Conservation (phyloP, 2,113 vertebrate genomes). For the Burhinus oedicnemus region DNA sequence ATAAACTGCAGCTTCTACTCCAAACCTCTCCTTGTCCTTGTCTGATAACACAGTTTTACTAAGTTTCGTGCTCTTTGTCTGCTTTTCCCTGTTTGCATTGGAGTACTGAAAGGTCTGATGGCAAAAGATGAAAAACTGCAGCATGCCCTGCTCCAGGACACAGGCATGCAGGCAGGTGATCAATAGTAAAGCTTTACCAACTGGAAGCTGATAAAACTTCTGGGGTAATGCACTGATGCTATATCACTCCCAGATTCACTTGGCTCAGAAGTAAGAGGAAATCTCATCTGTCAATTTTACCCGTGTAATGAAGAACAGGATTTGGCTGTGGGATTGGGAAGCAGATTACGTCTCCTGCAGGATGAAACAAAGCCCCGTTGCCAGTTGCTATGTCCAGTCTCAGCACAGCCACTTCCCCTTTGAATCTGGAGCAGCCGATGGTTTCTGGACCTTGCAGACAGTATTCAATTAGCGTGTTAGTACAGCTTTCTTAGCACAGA, state of each 20-base stretch:
- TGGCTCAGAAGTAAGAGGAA: constrained; percentile 49
- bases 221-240: background rate
- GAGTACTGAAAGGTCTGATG: background rate
- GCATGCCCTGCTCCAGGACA: background rate
- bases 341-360: background rate
- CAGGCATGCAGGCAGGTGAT: constrained; percentile 31
- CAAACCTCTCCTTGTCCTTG: background rate
- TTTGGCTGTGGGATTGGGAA: constrained; percentile 34
- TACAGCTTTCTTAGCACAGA: background rate
- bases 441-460: background rate
- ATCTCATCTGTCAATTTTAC: constrained; percentile 24
- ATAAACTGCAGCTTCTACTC: background rate
- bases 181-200: constrained; percentile 10
- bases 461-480: background rate
- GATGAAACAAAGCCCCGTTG: background rate
- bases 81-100: background rate
- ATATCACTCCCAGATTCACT: constrained; percentile 46
- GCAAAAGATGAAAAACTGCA: constrained; percentile 8
- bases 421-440: background rate
- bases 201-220: constrained; percentile 45
- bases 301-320: constrained; percentile 22
- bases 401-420: background rate
- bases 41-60: background rate
- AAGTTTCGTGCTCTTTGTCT: background rate
- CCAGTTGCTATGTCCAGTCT: background rate